Evolutionary conservation across 2,888 invertebrate genomes (phyloP), one percentile per base, ranked within the genome.

Genomic region (Sphaerophoria rueppellii): DNA sequence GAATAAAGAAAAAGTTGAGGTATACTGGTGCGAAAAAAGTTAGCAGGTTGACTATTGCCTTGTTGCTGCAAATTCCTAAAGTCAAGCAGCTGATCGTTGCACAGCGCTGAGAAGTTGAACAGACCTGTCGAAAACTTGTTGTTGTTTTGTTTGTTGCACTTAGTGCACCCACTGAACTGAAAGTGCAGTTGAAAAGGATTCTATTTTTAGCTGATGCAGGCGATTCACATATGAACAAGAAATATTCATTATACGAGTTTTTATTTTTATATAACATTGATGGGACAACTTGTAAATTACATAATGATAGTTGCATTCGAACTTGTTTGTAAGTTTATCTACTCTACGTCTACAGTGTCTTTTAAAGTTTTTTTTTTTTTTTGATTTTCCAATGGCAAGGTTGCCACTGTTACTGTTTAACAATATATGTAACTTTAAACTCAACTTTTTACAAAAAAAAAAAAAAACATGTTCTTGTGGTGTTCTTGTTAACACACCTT

Each of bases 221-320:
- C 77, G 69, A 82, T 9, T 4, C 11, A 55, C 43, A 6, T 16
- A 52, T 40, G 46, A 12, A 61, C 46, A n/a, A 34, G 57, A 50
- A 9, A 43, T 60, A 24, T 43, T 46, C 48, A 70, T 57, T 16
- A 7, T 48, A 58, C 34, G 48, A 55, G 46, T 61, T 73, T 75
- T 24, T 24, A 24, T 24, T 24, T 80, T 76, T 43, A 85, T 85
- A 80, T 85, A 80, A 85, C 76, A 80, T 80, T 80, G 83, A 85
- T 76, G 75, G 52, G 76, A 24, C 46, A 48, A 72, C 72, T 76
- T 76, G 75, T 80, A 85, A 85, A 85, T 85, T 85, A 76, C 83
- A 73, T 85, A 85, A 85, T 60, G 48, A 76, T 69, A 80, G 69
- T 76, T 80, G 75, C 69, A 55, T 46, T 16, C 9, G 63, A 76